Conservation (phyloP, 2,113 vertebrate genomes). For the Romanogobio albipinnatus region DNA sequence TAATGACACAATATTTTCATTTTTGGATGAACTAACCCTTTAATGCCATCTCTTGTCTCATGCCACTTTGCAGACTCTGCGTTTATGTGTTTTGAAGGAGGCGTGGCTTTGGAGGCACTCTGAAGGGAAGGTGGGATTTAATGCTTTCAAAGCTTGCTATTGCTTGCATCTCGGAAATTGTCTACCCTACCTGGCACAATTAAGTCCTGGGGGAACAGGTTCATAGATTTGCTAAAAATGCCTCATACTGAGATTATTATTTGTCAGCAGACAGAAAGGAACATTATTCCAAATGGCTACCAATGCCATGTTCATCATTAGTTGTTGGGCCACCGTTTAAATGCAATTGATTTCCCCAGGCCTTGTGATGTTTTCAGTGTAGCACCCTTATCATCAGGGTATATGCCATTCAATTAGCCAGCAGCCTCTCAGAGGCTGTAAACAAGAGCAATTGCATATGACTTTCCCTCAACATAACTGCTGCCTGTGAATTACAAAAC, state of each 20-base stretch:
- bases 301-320: constrained; percentile 43
- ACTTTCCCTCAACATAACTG: constrained; percentile 30
- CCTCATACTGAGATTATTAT: background rate
- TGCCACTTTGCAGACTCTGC: too few relatives aligned
- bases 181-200: too few relatives aligned
- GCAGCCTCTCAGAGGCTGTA: constrained; percentile 57
- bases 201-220: background rate
- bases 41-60: too few relatives aligned
- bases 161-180: too few relatives aligned
- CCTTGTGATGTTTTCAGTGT: constrained; percentile 43
- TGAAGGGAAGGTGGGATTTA: too few relatives aligned
- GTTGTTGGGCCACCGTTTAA: constrained; percentile 45
- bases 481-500: background rate
- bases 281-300: background rate
- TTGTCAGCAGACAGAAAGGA: background rate
- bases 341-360: constrained; percentile 66
- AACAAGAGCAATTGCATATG: constrained; percentile 62
- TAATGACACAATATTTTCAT: too few relatives aligned
- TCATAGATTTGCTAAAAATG: background rate
- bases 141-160: too few relatives aligned
- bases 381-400: constrained; percentile 41
- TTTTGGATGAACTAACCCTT: too few relatives aligned
- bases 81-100: too few relatives aligned
- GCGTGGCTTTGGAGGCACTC: too few relatives aligned
- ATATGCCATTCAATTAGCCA: constrained; percentile 62